These are phyloP conservation scores for Ryuthela nishihirai DNA, from an alignment of 2,888 invertebrate genomes.

Conservation along the genomic window DNA sequence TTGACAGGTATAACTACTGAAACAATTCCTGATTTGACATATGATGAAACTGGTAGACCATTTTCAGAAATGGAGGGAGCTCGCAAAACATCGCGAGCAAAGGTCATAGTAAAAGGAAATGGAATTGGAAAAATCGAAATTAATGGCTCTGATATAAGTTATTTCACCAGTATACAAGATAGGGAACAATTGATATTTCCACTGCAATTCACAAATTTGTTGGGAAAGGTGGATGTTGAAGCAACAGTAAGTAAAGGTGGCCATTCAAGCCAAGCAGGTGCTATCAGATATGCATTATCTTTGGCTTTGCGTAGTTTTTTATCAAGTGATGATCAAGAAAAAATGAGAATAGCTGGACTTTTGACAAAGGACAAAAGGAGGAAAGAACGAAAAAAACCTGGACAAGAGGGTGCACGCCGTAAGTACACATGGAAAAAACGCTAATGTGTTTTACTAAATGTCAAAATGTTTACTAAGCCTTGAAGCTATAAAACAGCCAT, in stretches of 20 bases:
- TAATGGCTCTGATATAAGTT: slow-evolving; percentile 70
- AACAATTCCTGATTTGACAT: slow-evolving; percentile 43
- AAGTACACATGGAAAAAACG: slow-evolving; percentile 73
- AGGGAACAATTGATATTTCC: slow-evolving; percentile 71
- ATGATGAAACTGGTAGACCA: slow-evolving; percentile 47
- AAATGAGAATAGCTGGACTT: slow-evolving; percentile 88
- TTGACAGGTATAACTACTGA: slow-evolving; percentile 3
- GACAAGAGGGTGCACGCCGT: slow-evolving; percentile 82
- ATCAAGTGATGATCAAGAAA: slow-evolving; percentile 67
- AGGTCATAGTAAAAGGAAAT: slow-evolving; percentile 73
- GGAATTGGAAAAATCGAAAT: slow-evolving; percentile 79
- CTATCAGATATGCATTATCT: slow-evolving; percentile 82
- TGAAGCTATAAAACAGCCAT: too few relatives aligned
- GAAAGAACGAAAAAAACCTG: slow-evolving; percentile 87
- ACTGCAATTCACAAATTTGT: slow-evolving; percentile 70
- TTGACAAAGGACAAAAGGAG: slow-evolving; percentile 72
- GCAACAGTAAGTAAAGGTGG: slow-evolving; percentile 65
- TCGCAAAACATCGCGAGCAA: slow-evolving; percentile 55
- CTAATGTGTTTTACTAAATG: too few relatives aligned
- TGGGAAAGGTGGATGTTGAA: slow-evolving; percentile 76
- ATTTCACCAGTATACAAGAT: slow-evolving; percentile 69
- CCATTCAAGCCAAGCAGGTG: slow-evolving; percentile 77
- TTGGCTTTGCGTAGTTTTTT: slow-evolving; percentile 79
- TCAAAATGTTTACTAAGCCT: too few relatives aligned
- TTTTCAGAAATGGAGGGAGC: slow-evolving; percentile 46